Evolutionary conservation across 2,888 invertebrate species (phyloP).

Genomic region (Brachypalpus laphriformis): DNA sequence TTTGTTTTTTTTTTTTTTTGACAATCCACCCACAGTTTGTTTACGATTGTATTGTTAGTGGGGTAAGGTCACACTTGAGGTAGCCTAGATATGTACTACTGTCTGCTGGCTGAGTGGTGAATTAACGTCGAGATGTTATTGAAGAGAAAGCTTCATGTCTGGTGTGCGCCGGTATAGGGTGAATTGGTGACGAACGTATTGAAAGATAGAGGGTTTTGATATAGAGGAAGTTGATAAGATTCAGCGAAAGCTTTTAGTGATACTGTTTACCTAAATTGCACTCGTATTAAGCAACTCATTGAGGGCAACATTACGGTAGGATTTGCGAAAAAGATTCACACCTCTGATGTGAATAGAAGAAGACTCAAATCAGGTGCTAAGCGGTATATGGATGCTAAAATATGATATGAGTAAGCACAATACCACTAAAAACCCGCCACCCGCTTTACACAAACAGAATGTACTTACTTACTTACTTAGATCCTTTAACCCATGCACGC

Average conservation of each 20-base stretch:
- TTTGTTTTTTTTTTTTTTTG: slow-evolving; percentile 3
- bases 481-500: no score
- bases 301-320: no score
- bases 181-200: background rate
- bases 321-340: no score
- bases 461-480: no score
- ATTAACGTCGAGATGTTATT: background rate
- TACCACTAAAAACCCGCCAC: no score
- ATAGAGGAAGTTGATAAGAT: background rate
- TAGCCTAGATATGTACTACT: slow-evolving; percentile 41
- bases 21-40: slow-evolving; percentile 60
- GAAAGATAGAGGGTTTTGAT: background rate
- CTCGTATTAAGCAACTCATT: no score
- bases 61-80: slow-evolving; percentile 55
- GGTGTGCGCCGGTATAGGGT: background rate
- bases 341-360: no score
- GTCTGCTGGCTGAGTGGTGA: slow-evolving; percentile 30
- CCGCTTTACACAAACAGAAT: no score
- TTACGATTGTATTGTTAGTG: slow-evolving; percentile 66
- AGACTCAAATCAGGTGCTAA: no score
- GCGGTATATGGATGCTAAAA: no score
- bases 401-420: no score
- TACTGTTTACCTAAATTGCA: no score
- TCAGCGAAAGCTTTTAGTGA: background rate
- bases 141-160: background rate